Base-by-base conservation (phyloP, 2,797 vertebrate genomes). In the Phrynocephalus vlangalii region DNA sequence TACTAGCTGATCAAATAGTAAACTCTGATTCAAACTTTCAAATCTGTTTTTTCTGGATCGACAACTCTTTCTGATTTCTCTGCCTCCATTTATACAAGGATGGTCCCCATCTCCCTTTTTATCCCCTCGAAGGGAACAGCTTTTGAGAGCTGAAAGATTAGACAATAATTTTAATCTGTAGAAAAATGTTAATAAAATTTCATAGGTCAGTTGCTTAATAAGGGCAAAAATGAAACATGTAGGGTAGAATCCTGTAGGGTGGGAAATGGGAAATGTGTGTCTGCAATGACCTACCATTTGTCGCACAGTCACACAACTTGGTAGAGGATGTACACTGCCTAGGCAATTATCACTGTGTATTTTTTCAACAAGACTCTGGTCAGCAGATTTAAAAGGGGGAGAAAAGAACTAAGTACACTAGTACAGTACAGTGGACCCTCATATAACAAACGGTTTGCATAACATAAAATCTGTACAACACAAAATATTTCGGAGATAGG, bases 1-100 rank as follows among this genome's bases (percentile, higher is more conserved):
- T 94, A 99, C 99, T 92, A 99, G 98, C 95, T 99, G 99, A 96
- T 99, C 99, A 95, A 99, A 99, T 93, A 99, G 97, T 94, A 99
- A 97, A 96, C 98, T 99, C 95, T 99, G 99, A 96, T 99, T 99
- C 96, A 99, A 98, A 91, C 98, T 99, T 96, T 99, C 98, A 94
- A 99, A 99, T 94, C 98, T 98, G 97, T 98, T 99, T 97, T 99
- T 99, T 96, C 97, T 98, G 94, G 98, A 98, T 86, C 98, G 97
- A 95, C 98, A 98, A 96, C 98, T 99, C 97, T 98, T 98, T 97
- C 98, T 98, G 95, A 98, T 97, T 97, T 98, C 98, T 95, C 98
- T 98, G 86, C 98, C 98, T 92, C 98, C 98, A 84, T 99, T 99
- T 97, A 99, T 98, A 93, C 96, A 98, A 93, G 98, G 96, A 95